Conservation (phyloP, 1,140 invertebrate species). For the Halesus radiatus region DNA sequence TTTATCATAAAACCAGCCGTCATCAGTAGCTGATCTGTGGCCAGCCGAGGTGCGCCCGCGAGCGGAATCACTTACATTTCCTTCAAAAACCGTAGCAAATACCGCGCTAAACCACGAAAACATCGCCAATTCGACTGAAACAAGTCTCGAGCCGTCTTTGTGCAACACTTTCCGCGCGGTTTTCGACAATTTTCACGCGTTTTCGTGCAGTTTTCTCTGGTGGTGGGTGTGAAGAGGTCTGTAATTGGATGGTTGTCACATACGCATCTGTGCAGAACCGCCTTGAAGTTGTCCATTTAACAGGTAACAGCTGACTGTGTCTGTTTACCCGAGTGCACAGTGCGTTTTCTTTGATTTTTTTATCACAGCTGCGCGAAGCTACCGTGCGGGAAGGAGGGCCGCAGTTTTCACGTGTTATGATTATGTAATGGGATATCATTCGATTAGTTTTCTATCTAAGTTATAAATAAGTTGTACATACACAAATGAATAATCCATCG, state of each 20-base stretch:
- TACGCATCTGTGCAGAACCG: neutral
- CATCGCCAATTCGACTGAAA: no score
- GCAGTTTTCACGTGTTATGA: no score
- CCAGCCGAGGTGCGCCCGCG: neutral
- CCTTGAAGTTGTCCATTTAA: neutral
- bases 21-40: slow-evolving; percentile 5
- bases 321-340: neutral
- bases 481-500: no score
- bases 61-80: neutral
- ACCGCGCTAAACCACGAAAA: neutral
- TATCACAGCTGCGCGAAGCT: no score
- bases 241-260: neutral
- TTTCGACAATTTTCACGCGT: no score
- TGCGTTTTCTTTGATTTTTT: no score
- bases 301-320: slow-evolving; percentile 7
- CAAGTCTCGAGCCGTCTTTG: neutral
- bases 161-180: neutral
- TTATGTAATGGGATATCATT: no score
- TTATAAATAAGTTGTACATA: no score
- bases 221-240: neutral
- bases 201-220: neutral
- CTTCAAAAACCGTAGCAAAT: neutral
- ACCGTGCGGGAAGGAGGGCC: no score
- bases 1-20: neutral
- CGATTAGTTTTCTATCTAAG: no score